Evolutionary conservation across 2,888 invertebrate species (phyloP).

Genomic region (Lepidonotus clava): DNA sequence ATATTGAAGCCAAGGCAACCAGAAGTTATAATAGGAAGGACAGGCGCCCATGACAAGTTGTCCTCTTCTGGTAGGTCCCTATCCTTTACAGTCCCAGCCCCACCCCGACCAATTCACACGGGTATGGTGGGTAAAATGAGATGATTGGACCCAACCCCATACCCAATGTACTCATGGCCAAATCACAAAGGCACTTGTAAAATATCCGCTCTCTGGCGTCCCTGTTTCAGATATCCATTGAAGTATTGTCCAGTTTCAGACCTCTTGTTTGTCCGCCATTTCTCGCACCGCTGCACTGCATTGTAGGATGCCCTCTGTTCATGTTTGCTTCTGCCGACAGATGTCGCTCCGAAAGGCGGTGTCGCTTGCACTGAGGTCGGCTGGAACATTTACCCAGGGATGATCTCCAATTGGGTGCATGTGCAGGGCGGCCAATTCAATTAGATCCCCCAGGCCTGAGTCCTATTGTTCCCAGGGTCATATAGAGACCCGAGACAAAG

Average conservation of each 20-base stretch:
- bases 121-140: not conserved
- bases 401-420: slow-evolving; percentile 15
- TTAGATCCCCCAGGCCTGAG: not conserved
- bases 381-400: not conserved
- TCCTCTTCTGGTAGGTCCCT: not conserved
- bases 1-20: not conserved
- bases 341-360: not conserved
- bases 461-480: not conserved
- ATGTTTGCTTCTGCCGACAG: slow-evolving; percentile 3
- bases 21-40: not conserved
- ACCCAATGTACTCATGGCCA: not conserved
- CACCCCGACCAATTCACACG: not conserved
- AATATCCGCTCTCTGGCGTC: not conserved
- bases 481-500: not conserved
- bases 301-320: not conserved
- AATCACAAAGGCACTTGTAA: not conserved
- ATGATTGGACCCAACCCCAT: not conserved
- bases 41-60: not conserved
- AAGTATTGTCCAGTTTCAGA: slow-evolving; percentile 4
- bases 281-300: not conserved
- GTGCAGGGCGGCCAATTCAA: not conserved
- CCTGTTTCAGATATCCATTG: slow-evolving; percentile 8
- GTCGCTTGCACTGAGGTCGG: not conserved
- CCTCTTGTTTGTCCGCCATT: not conserved
- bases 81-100: not conserved